A percentile compares a stretch with the other conserved stretches of the same genome.
phyloP scores from a whole-genome alignment of 2,797 vertebrate genomes.

The Nyctalus aviator region DNA sequence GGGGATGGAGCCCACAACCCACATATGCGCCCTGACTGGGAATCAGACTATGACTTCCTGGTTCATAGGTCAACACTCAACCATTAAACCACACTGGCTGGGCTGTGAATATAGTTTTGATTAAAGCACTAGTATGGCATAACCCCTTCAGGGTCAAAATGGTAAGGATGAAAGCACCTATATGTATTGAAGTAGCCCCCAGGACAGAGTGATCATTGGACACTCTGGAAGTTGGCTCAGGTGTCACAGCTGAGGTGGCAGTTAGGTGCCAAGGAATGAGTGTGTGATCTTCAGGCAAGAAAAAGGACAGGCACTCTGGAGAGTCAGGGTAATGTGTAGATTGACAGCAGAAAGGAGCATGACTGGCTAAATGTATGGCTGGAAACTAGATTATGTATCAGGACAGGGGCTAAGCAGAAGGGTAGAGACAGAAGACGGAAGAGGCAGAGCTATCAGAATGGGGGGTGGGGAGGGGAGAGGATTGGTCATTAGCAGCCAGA shows the following conservation, averaged over 20 bases:
- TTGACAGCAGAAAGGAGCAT: background rate
- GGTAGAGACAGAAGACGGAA: background rate
- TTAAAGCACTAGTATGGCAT: background rate
- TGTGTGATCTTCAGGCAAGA: background rate
- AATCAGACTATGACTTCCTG: no score
- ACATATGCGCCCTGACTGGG: no score
- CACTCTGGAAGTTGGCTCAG: background rate
- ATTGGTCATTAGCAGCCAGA: background rate
- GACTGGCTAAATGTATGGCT: background rate
- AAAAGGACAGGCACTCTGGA: background rate
- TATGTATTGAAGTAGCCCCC: background rate
- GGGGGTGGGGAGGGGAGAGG: rapidly evolving
- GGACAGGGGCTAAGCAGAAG: background rate
- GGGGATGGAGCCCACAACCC: no score
- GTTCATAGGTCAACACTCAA: no score
- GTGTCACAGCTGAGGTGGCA: background rate
- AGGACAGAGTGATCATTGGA: background rate
- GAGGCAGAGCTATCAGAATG: background rate
- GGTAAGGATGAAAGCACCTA: background rate
- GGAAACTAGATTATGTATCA: background rate
- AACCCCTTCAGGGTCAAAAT: background rate
- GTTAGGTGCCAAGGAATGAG: background rate
- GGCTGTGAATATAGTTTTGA: background rate
- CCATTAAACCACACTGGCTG: no score
- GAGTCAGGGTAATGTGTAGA: background rate